Percentiles rank a stretch among this genome's conserved stretches.
Conservation (phyloP, 2,797 vertebrate genomes). For the Sardinella longiceps region DNA sequence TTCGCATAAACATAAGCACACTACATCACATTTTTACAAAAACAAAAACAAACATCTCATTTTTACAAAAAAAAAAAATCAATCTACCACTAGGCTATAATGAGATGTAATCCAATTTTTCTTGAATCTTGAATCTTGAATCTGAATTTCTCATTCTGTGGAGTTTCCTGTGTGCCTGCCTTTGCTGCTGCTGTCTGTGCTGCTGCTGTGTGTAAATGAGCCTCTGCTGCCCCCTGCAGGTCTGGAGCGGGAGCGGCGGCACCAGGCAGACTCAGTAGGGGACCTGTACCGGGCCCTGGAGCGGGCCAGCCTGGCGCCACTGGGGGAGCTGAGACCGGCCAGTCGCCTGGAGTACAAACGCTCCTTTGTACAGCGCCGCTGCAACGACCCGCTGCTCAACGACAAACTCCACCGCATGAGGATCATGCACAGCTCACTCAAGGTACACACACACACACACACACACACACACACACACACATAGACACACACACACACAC, state of each 20-base stretch:
- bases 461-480: background rate
- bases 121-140: too few relatives aligned
- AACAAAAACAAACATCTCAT: too few relatives aligned
- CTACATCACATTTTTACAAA: too few relatives aligned
- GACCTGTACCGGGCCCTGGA: conserved; percentile 95
- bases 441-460: conserved; percentile 75
- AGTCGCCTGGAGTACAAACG: conserved; percentile 93
- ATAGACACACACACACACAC: background rate
- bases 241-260: conserved; percentile 75
- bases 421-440: conserved; percentile 94
- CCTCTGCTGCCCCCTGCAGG: conserved; percentile 57
- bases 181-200: background rate
- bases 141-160: too few relatives aligned
- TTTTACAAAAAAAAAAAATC: too few relatives aligned
- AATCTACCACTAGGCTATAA: too few relatives aligned
- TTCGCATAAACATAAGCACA: too few relatives aligned
- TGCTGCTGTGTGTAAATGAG: background rate
- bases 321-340: conserved; percentile 87
- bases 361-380: conserved; percentile 91
- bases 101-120: too few relatives aligned
- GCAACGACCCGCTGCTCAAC: conserved; percentile 92
- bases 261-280: conserved; percentile 90
- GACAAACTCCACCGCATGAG: conserved; percentile 96
- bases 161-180: too few relatives aligned
- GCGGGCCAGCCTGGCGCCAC: conserved; percentile 87